Evolutionary conservation across 92 coral and sea anemone genomes (phyloP), one percentile per base, ranked within the genome.

Genomic region (Actinernus sp.): DNA sequence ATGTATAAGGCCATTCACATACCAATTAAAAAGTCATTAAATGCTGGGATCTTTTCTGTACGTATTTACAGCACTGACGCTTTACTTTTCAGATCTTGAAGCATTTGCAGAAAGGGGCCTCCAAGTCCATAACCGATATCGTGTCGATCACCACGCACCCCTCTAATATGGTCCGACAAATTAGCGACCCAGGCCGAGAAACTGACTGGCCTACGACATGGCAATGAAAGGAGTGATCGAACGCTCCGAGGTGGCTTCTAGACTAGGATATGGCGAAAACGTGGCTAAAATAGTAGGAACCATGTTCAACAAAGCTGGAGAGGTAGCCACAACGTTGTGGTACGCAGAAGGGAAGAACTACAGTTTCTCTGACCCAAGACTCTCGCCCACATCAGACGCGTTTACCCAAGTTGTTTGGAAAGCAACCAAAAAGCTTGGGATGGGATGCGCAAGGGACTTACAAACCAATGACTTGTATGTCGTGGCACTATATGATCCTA

Each of bases 371-470:
- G 94, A 94, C 29, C 98, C 98, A 3, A 50, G 92, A 38, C 66
- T 90, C 37, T 74, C 85, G n/a, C 85, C 92, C 11, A 69, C 56
- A 17, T 91, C 97, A 3, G 91, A 94, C 60, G 91, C 98, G 3
- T 94, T 94, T 47, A 91, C 98, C 6, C 98, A 94, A 33, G 71
- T 91, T 26, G 67, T 94, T 6, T 94, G 98, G 98, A 91, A 68
- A 39, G 74, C 63, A 16, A 87, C 90, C 0, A 44, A 55, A 43
- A 86, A 85, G 31, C 74, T 95, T 2, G 99, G 99, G 24, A 95
- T 95, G 99, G 99, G 99, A 1, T 88, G 94, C 52, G 99, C 99
- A 1, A 87, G 90, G 61, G 99, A 95, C 53, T 61, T 85, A 23
- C 92, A 79, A 33, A 95, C 99, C 0, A 89, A 89, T 26, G 99